phyloP scores from a whole-genome alignment of 2,113 vertebrate species.

The Dasyurus viverrinus region DNA sequence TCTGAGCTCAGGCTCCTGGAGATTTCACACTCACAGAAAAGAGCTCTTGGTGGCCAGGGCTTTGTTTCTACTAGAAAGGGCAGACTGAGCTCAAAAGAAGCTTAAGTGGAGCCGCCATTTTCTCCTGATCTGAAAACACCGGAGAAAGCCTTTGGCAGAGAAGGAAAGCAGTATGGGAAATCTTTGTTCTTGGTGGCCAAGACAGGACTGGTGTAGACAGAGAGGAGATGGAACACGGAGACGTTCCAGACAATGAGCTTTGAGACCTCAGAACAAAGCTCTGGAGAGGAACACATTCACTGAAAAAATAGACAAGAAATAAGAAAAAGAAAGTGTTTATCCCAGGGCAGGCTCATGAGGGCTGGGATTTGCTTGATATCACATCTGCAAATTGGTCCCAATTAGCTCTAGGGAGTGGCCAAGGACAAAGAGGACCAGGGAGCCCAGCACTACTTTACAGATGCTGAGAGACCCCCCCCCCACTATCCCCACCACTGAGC shows the following conservation, averaged over 20 bases:
- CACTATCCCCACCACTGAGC: background rate
- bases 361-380: slow-evolving; percentile 67
- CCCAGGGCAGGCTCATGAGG: slow-evolving; percentile 65
- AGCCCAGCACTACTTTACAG: slow-evolving; percentile 58
- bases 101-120: background rate
- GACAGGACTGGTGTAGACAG: background rate
- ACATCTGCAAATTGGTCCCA: slow-evolving; percentile 52
- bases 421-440: background rate
- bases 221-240: background rate
- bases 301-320: slow-evolving; percentile 34
- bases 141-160: slow-evolving; percentile 9
- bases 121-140: slow-evolving; percentile 5
- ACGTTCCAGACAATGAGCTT: background rate
- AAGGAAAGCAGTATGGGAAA: background rate
- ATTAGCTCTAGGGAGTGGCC: slow-evolving; percentile 61
- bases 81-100: background rate
- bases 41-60: background rate
- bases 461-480: slow-evolving; percentile 67
- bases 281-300: slow-evolving; percentile 43
- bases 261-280: slow-evolving; percentile 14
- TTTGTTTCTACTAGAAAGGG: background rate
- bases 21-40: background rate
- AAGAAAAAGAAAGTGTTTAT: slow-evolving; percentile 62
- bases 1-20: background rate
- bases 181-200: background rate